Evolutionary conservation across 2,113 vertebrate species (phyloP), one percentile per base, ranked within the genome.

Genomic region (Apus apus): DNA sequence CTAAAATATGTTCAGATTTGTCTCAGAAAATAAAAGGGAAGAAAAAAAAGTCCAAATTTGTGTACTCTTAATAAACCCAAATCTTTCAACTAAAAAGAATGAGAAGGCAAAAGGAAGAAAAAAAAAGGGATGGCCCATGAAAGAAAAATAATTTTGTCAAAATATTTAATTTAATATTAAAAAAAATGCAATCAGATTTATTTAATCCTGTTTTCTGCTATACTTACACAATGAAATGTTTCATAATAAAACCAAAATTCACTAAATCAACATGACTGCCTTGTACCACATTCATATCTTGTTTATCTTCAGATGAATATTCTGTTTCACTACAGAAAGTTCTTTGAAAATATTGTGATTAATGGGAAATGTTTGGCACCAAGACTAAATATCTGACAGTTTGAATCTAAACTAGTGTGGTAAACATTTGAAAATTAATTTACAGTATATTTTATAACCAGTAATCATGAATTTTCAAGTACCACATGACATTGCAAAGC

Each of bases 401-500:
- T 79, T 89, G 54, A 89, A 73, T 68, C 36, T 75, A 73, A 87
- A 78, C 16, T 62, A 72, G 14, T 51, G n/a, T 68, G 25, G 21
- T 21, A 89, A 91, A 87, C 50, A 68, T 91, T 61, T 87, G 25
- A 78, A 92, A 92, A 94, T 72, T 30, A 72, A 53, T 85, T 93
- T 53, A 15, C 89, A 84, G 78, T 32, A 53, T 66, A 67, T 88
- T 67, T 45, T 78, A 20, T 65, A 90, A 72, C n/a, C 57, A 65
- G 10, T 7, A 92, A 62, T 61, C 60, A 56, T 74, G 36, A 71
- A 14, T 89, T 90, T 92, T 51, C 26, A 85, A 84, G 57, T 53
- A 65, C 66, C 85, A 60, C 71, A 65, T 0, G 6, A 58, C 13
- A 87, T 36, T 29, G 8, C 36, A 79, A 87, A 89, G 67, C 58